Base-by-base conservation (phyloP, 2,797 vertebrate genomes). In the Eulemur coronatus region DNA sequence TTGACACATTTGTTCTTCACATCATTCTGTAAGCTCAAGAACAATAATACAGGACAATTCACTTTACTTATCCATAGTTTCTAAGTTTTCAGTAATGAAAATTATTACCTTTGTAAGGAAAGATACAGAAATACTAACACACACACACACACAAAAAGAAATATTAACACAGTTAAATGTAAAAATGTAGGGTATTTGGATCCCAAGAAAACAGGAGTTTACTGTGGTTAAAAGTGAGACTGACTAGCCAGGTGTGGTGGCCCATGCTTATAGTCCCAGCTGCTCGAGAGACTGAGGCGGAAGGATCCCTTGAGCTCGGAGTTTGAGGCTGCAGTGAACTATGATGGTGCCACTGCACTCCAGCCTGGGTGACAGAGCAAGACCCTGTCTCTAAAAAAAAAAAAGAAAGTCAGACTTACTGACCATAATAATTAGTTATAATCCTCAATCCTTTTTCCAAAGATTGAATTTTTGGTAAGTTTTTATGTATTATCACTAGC, bases 41-140 rank as follows among this genome's bases (percentile, higher is more conserved):
- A 65, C 78, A 93, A n/a, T 30, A 70, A 41, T 57, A 57, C 7
- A 84, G 26, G 10, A 52, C 76, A 80, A 73, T 33, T 84, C 24
- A n/a, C 81, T 93, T 95, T 94, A 50, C 18, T 93, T 28, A 95
- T 70, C 20, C 38, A 18, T 52, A 12, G 33, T 92, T 92, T 50
- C 59, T 76, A 61, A 84, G 13, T 73, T 84, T 96, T 84, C 24
- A 28, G 26, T 93, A 91, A 73, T 69, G 35, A 79, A 90, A 87
- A 67, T 65, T 78, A 78, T 12, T 70, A 43, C 5, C 63, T 93
- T 55, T 90, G 30, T 52, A 87, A 89, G 73, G 76, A 41, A 90
- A 92, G 48, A 69, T 92, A 46, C 84, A 67, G 84, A 89, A 94
- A 87, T 82, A 90, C 11, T 20, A 87, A 69, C 59, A 43, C 43